A percentile compares a stretch with the other conserved stretches of the same genome.
Conservation (phyloP, 1,140 invertebrate genomes). For the Daktulosphaira vitifoliae region DNA sequence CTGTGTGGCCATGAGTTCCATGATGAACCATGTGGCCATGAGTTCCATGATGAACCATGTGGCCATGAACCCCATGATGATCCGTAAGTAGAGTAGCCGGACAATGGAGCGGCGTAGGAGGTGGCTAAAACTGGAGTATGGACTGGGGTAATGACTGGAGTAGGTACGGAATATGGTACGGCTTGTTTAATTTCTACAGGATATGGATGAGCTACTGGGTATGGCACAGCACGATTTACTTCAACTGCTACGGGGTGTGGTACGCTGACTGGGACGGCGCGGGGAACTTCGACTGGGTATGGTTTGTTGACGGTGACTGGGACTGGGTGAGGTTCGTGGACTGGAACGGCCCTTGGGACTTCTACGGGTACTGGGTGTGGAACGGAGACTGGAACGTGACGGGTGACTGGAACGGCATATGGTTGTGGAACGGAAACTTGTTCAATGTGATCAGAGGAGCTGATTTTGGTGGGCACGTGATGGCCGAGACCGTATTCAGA, state of each 20-base stretch:
- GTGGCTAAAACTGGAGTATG: background rate
- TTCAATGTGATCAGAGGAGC: background rate
- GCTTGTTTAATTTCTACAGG: constrained; percentile 12
- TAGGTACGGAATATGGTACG: background rate
- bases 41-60: too few species aligned
- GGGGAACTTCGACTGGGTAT: constrained; percentile 56
- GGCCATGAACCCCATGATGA: too few species aligned
- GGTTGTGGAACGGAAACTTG: constrained; percentile 15
- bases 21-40: too few species aligned
- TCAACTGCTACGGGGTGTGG: constrained; percentile 52
- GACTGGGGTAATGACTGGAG: background rate
- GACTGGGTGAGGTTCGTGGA: constrained; percentile 60
- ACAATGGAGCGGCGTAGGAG: too few species aligned
- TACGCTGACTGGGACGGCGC: constrained; percentile 60
- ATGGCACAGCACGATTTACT: background rate
- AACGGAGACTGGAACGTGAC: constrained; percentile 58
- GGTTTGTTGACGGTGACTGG: constrained; percentile 61
- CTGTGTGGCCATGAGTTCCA: too few species aligned
- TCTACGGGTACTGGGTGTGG: constrained; percentile 60
- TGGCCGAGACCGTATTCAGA: background rate
- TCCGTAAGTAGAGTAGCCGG: too few species aligned
- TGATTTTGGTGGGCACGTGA: background rate
- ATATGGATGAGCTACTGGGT: background rate
- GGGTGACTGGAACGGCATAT: constrained; percentile 52
- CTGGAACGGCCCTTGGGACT: constrained; percentile 62